Evolutionary conservation across 2,888 invertebrate species (phyloP).

Genomic region (Drosophila birchii): DNA sequence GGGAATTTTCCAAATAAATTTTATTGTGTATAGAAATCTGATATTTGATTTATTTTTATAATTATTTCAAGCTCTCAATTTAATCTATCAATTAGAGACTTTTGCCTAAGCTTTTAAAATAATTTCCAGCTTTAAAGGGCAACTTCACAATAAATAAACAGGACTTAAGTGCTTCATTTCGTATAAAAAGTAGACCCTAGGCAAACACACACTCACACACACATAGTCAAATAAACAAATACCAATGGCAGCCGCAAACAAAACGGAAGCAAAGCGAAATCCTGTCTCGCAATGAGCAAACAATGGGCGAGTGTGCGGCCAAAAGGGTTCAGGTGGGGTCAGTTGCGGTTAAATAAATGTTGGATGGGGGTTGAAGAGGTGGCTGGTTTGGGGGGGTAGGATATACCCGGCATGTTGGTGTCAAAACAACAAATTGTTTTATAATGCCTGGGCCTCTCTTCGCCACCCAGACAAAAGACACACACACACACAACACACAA

Average conservation of each 20-base stretch:
- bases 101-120: background rate
- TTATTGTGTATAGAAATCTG: background rate
- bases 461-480: constrained; percentile 64
- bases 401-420: constrained; percentile 71
- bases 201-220: constrained; percentile 47
- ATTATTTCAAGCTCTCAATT: background rate
- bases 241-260: constrained; percentile 58
- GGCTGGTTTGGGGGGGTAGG: constrained; percentile 44
- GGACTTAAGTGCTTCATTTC: constrained; percentile 28
- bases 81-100: constrained; percentile 23
- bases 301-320: constrained; percentile 57
- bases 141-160: constrained; percentile 50
- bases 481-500: constrained; percentile 28
- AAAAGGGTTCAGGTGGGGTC: constrained; percentile 52
- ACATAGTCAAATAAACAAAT: constrained; percentile 40
- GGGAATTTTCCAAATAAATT: background rate
- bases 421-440: constrained; percentile 80
- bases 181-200: constrained; percentile 50
- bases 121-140: constrained; percentile 23
- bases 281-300: constrained; percentile 70
- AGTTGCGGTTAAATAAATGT: constrained; percentile 54
- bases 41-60: background rate
- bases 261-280: constrained; percentile 67
- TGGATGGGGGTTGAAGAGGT: background rate
- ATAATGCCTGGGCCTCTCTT: constrained; percentile 61